phyloP scores from a whole-genome alignment of 2,888 invertebrate species.

The Phortica okadai region DNA sequence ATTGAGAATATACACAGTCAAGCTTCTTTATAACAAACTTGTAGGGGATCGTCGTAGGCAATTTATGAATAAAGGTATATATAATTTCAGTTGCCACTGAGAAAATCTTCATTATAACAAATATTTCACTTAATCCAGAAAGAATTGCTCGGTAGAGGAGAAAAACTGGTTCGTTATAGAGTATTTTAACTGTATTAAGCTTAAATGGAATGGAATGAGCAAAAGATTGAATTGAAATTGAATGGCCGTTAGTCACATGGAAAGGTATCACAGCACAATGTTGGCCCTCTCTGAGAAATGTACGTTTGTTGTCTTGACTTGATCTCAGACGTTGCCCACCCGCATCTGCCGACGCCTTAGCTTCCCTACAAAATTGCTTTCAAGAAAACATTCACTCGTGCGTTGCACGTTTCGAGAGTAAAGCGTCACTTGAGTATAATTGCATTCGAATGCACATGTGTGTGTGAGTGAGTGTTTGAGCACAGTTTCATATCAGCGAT shows the following conservation, averaged over 20 bases:
- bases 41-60: too few species aligned
- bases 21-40: too few species aligned
- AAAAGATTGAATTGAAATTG: constrained; percentile 54
- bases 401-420: not conserved
- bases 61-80: too few species aligned
- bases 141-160: too few species aligned
- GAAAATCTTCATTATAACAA: too few species aligned
- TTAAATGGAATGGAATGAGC: not conserved
- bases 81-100: too few species aligned
- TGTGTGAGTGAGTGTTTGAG: constrained; percentile 30
- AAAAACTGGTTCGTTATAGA: too few species aligned
- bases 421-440: not conserved
- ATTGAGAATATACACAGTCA: not conserved
- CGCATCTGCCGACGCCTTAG: not conserved
- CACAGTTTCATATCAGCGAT: not conserved
- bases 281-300: too few species aligned
- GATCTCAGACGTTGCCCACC: not conserved
- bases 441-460: constrained; percentile 34
- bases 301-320: too few species aligned
- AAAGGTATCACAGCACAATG: not conserved
- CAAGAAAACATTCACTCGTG: constrained; percentile 41
- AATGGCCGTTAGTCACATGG: not conserved
- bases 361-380: not conserved
- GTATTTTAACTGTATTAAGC: not conserved
- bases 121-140: too few species aligned